Conservation (phyloP, 2,113 vertebrate genomes). For the Alosa alosa region DNA sequence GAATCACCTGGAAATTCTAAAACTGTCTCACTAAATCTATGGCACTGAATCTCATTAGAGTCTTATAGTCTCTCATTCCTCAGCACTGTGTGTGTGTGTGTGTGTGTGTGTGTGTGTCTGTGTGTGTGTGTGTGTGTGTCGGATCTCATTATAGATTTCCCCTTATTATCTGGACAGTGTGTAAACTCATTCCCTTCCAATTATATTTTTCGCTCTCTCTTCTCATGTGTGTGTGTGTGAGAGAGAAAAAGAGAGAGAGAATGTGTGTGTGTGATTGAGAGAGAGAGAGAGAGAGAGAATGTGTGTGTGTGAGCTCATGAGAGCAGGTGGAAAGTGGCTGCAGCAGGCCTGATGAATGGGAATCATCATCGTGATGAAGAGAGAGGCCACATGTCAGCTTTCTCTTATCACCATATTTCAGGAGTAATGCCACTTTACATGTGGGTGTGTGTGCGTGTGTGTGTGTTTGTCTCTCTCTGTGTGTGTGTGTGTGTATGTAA, state of each 20-base stretch:
- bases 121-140: background rate
- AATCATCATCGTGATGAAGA: background rate
- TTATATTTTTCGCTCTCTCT: background rate
- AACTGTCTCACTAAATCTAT: background rate
- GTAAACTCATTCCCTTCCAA: constrained; percentile 6
- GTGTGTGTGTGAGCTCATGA: too few species aligned
- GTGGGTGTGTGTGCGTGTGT: background rate
- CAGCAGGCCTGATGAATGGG: background rate
- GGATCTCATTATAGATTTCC: constrained; percentile 2
- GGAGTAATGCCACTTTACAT: background rate
- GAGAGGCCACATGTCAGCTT: background rate
- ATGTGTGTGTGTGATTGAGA: background rate
- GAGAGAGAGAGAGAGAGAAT: too few species aligned
- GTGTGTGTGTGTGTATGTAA: background rate
- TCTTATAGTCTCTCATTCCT: too few species aligned
- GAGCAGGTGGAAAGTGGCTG: background rate
- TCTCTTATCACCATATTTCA: background rate
- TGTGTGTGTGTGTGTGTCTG: background rate
- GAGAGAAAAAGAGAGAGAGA: too few species aligned
- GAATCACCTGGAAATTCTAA: background rate
- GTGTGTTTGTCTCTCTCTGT: too few species aligned
- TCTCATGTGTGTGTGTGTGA: too few species aligned
- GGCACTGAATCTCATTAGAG: constrained; percentile 3
- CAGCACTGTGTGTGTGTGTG: background rate
- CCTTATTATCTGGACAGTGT: constrained; percentile 9